Conservation (phyloP, 2,797 vertebrate genomes). For the Paramormyrops hopkinsi region DNA sequence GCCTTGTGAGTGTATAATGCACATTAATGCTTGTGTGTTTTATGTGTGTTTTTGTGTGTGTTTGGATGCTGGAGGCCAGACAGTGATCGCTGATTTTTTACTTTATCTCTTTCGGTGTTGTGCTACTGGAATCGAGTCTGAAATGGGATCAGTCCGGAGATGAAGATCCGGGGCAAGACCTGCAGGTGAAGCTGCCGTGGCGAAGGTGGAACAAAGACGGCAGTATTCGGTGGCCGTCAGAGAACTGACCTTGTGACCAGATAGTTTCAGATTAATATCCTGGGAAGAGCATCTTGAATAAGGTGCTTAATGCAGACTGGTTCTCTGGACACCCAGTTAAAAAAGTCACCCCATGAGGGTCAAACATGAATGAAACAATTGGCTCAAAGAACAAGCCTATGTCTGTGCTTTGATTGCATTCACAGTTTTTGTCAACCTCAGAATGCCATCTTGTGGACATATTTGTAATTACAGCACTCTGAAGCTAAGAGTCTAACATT, state of each 20-base stretch:
- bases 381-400: not conserved
- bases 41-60: not conserved
- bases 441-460: not conserved
- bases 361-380: not conserved
- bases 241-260: not conserved
- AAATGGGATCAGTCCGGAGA: not conserved
- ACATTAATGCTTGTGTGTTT: not conserved
- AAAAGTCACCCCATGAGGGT: not conserved
- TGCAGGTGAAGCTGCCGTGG: not conserved
- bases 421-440: not conserved
- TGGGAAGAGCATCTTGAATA: not conserved
- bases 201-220: not conserved
- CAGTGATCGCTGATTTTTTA: not conserved
- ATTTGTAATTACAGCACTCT: not conserved
- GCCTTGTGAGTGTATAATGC: not conserved
- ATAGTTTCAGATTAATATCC: not conserved
- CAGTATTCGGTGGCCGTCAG: not conserved
- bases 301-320: not conserved
- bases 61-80: not conserved
- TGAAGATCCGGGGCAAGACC: not conserved
- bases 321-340: not conserved
- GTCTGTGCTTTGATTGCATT: not conserved
- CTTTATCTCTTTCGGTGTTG: not conserved
- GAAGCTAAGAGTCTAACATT: not conserved
- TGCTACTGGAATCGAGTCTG: not conserved